These are phyloP conservation scores for Chironomus striatipennis DNA, from an alignment of 1,140 invertebrate genomes.

Conservation along the genomic window DNA sequence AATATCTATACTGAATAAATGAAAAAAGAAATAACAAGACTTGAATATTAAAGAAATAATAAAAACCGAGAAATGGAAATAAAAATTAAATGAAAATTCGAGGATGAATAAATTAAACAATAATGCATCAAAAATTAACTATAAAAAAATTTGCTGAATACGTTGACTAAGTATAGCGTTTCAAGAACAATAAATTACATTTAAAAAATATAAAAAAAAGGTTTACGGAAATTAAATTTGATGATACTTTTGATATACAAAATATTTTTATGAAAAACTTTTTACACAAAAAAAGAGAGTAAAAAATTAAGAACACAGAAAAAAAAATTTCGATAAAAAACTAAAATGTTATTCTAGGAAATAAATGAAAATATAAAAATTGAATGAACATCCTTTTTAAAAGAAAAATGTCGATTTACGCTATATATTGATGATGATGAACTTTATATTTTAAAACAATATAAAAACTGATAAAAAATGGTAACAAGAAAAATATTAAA, in stretches of 20 bases:
- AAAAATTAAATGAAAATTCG: neutral
- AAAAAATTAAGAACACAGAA: neutral
- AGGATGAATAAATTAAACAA: constrained; percentile 3
- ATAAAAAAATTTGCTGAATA: neutral
- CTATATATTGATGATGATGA: constrained; percentile 21
- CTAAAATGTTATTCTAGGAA: constrained; percentile 22
- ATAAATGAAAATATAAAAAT: neutral
- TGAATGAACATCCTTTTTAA: constrained; percentile 4
- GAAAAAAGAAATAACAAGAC: constrained; percentile 6
- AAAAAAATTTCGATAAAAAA: constrained; percentile 6
- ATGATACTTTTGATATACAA: constrained; percentile 23
- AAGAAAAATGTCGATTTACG: neutral
- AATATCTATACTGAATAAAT: neutral
- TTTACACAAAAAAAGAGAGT: neutral
- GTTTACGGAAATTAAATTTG: constrained; percentile 14
- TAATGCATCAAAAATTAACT: neutral
- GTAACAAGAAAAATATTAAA: neutral
- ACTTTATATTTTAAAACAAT: constrained; percentile 11
- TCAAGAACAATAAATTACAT: constrained; percentile 21
- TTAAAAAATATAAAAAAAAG: neutral
- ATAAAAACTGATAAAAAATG: neutral
- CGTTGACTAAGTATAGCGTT: constrained; percentile 7
- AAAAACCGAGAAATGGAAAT: neutral
- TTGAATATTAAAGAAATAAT: neutral
- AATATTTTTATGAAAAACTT: constrained; percentile 23